These are phyloP conservation scores for Lepidotrigona ventralis DNA, from an alignment of 1,140 invertebrate species.

Conservation along the genomic window DNA sequence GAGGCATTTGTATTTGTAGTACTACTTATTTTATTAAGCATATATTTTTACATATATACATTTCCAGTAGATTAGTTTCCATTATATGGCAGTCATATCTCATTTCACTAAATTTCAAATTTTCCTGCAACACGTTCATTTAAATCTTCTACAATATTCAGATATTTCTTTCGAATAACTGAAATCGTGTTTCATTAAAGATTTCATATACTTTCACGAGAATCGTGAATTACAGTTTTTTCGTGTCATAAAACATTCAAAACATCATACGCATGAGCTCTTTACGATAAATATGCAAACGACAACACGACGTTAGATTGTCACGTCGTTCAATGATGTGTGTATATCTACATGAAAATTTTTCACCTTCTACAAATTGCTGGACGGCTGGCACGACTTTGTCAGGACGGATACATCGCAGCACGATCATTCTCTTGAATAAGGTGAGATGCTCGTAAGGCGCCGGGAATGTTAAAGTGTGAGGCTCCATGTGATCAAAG, in stretches of 20 bases:
- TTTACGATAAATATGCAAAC: background rate
- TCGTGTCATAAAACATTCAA: background rate
- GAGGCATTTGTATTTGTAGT: no score
- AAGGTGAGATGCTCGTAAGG: slow-evolving; percentile 85
- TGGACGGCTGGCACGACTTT: slow-evolving; percentile 93
- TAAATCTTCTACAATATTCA: no score
- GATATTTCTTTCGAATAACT: no score
- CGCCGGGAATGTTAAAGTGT: slow-evolving; percentile 84
- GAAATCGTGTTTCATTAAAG: no score
- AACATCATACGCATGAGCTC: background rate
- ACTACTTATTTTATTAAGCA: no score
- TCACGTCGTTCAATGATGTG: no score
- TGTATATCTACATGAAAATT: background rate
- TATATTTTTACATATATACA: no score
- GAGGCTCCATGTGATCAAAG: slow-evolving; percentile 87
- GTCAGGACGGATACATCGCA: slow-evolving; percentile 92
- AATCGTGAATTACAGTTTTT: background rate
- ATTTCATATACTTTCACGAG: no score
- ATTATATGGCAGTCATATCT: background rate
- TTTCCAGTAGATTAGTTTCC: no score
- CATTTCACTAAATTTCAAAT: background rate
- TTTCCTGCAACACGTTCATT: no score
- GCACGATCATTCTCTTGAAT: slow-evolving; percentile 90
- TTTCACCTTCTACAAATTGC: slow-evolving; percentile 86
- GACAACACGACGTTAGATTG: background rate